Evolutionary conservation across 92 coral and sea anemone genomes (phyloP), one percentile per base, ranked within the genome.

Genomic region (Umimayanthus chanpuru): DNA sequence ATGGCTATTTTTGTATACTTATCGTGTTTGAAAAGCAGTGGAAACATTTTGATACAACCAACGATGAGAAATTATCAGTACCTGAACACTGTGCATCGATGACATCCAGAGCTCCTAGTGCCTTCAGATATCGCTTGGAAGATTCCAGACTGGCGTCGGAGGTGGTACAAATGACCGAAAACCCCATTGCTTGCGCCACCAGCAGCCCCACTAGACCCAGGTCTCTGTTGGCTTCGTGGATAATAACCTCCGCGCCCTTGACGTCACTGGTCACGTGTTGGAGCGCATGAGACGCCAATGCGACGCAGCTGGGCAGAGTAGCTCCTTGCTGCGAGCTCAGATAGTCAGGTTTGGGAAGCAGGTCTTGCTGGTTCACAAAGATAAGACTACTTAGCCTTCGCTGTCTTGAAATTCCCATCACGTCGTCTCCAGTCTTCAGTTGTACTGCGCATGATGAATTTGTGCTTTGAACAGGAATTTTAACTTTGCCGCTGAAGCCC

Each of bases 321-420:
- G 92, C 90, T 28, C 87, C 90, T 75, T 90, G 92, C 47, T 81
- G 58, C 40, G 82, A 87, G 30, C 77, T 86, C 92, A 90, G 49
- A 11, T 77, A 28, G 26, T 73, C 28, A 25, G 90, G 92, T 90
- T 80, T 81, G 82, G 49, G 39, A 65, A 90, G 38, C 28, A 86
- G 58, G 30, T 81, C 44, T 49, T 64, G 39, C 14, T 79, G 77
- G 58, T 86, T 80, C 67, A 90, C 88, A 55, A 86, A 43, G 64
- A 90, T 53, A 41, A 70, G 77, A 72, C 86, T 86, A 14, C 90
- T 85, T 5, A 90, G 83, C 30, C 61, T 82, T 38, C 50, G 77
- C 9, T 78, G 53, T 18, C 50, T 61, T 55, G 78, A 88, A 77
- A 90, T 76, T 44, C 92, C 90, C 77, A 88, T 80, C 12, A 90